Evolutionary conservation across 2,797 vertebrate genomes (phyloP).

Genomic region (Crax fasciolata): DNA sequence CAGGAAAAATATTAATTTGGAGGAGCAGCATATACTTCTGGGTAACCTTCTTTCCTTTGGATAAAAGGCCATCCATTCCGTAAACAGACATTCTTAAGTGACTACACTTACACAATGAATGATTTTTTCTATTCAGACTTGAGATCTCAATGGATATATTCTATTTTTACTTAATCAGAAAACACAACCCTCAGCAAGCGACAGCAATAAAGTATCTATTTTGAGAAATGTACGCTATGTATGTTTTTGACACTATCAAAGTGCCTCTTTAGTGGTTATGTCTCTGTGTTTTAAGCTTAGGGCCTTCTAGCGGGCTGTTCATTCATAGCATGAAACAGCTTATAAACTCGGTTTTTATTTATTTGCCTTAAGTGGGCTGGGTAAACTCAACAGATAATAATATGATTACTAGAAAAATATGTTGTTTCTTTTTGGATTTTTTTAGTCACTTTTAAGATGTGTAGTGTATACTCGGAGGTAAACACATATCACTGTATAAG

Average conservation of each 20-base stretch:
- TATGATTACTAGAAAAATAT: neutral
- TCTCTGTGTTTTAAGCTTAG: neutral
- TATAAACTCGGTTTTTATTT: conserved; percentile 30
- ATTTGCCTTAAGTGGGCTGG: neutral
- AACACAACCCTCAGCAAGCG: neutral
- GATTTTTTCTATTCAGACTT: neutral
- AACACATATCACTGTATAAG: neutral
- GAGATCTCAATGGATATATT: neutral
- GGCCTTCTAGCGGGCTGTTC: conserved; percentile 13
- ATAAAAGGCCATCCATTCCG: neutral
- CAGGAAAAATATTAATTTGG: neutral
- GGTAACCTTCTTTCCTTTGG: neutral
- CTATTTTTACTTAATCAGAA: neutral
- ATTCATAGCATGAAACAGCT: conserved; percentile 9
- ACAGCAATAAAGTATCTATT: neutral
- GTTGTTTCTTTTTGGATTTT: neutral
- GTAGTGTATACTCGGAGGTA: neutral
- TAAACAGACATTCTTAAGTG: neutral
- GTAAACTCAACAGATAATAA: neutral
- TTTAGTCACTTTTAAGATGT: neutral
- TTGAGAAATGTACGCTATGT: accelerated
- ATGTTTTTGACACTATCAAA: neutral
- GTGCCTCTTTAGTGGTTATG: neutral
- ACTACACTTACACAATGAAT: neutral
- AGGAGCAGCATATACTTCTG: neutral